Evolutionary conservation across 2,113 vertebrate genomes (phyloP), one percentile per base, ranked within the genome.

Genomic region (Pycnonotus jocosus): DNA sequence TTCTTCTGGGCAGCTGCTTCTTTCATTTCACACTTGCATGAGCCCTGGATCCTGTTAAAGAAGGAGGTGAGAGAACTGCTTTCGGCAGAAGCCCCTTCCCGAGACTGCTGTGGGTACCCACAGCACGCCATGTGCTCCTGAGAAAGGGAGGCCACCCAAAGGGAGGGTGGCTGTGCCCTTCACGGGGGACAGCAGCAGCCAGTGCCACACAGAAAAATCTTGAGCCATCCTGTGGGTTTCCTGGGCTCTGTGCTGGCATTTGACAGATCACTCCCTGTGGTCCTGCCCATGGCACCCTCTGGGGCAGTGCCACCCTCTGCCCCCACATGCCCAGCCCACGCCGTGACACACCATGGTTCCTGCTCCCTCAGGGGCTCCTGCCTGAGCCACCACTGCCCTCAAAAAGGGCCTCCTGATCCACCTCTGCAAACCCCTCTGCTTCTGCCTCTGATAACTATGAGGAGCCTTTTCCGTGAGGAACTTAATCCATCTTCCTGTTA

Each of bases 341-440:
- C 56, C 0, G 1, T 48, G 93, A 62, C 69, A 45, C 73, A n/a
- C 21, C 3, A 3, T 0, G 0, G 74, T 35, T 92, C 74, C 79
- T 71, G 27, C 27, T 76, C 72, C 37, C 60, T 76, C n/a, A 44
- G 1, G 2, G 60, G 27, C 64, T 74, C 0, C 0, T 11, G 31
- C 45, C 68, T 57, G 11, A 48, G 83, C 54, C 57, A 45, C 37
- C 40, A 44, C 47, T 0, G 0, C 61, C 57, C 66, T 60, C 86
- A 44, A 0, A 65, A 56, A n/a, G 7, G 7, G 61, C 31, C 42
- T 54, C 37, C 37, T 31, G 22, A 23, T 20, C 58, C 54, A 45
- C 1, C 0, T 50, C 80, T 54, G 58, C 62, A 74, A 88, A 81
- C 22, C 38, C 38, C 38, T 45, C 47, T 66, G 54, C 15, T 51